Evolutionary conservation across 2,113 vertebrate species (phyloP), one percentile per base, ranked within the genome.

Genomic region (Probosciger aterrimus): DNA sequence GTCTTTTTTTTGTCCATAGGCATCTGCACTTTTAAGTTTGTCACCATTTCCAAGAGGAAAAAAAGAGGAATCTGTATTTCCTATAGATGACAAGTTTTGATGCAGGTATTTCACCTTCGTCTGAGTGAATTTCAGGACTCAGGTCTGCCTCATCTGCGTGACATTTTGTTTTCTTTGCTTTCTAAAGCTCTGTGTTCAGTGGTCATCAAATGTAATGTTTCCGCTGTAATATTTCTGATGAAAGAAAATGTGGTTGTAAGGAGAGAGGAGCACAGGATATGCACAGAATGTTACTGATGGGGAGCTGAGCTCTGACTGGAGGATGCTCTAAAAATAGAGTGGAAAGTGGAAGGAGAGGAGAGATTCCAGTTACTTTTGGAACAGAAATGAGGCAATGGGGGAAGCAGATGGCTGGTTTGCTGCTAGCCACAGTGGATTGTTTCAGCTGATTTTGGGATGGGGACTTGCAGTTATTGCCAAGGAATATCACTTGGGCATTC

Each of bases 371-470:
- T 67, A 28, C 70, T 82, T 52, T 50, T 93, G 94, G 93, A 96
- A 76, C 33, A 91, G 74, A 49, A 62, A 10, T 5, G 68, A 68
- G 63, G 77, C 62, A 69, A 86, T 69, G 55, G 50, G 68, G 62
- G 91, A 90, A 95, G 84, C 96, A 96, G 96, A 94, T 96, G 96
- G 86, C 59, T 90, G 87, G 69, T 53, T 75, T 44, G 35, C 80
- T 90, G 47, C 75, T 59, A 16, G 41, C 62, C 37, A 14, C 12
- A 8, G 78, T 68, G 49, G 52, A 19, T 75, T 24, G 39, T 73
- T 97, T 86, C 73, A 41, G 37, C 62, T 82, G 41, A 68, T 76
- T 17, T 87, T 31, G 93, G 60, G 88, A 57, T 65, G 52, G 82
- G 33, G 47, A 49, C 25, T 64, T 41, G 17, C 9, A 60, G 35